Conservation (phyloP, 2,888 invertebrate species). For the Gasteruption jaculator region DNA sequence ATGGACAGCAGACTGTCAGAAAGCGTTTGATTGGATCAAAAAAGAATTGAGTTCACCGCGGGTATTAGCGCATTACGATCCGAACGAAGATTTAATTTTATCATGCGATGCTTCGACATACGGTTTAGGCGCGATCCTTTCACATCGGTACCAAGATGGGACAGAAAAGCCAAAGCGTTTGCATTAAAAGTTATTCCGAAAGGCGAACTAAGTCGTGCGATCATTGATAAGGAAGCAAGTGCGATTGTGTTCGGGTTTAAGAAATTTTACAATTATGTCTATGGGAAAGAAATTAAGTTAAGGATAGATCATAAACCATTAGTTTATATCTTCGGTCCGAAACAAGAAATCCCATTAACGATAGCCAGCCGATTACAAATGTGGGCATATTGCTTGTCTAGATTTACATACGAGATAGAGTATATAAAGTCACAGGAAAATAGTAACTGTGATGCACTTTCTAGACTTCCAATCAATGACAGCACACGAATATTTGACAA, state of each 20-base stretch:
- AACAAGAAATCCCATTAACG: constrained; percentile 12
- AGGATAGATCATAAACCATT: constrained; percentile 20
- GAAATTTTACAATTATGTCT: constrained; percentile 20
- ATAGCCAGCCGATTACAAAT: constrained; percentile 11
- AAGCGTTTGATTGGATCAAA: constrained; percentile 32
- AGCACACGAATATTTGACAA: constrained; percentile 1
- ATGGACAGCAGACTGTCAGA: constrained; percentile 30
- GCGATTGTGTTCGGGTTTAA: constrained; percentile 21
- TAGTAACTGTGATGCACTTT: constrained; percentile 19
- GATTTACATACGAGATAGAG: constrained; percentile 13
- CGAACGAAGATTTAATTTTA: constrained; percentile 16
- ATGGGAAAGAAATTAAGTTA: constrained; percentile 13
- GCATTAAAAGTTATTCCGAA: constrained; percentile 21
- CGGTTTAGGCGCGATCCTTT: constrained; percentile 19
- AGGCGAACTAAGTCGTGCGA: constrained; percentile 16
- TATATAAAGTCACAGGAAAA: constrained; percentile 17
- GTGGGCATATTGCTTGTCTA: constrained; percentile 14
- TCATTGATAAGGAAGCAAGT: constrained; percentile 21
- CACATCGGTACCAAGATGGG: constrained; percentile 21
- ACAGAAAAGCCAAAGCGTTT: constrained; percentile 17
- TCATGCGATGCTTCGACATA: constrained; percentile 21
- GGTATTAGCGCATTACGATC: constrained; percentile 25
- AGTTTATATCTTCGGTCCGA: constrained; percentile 10
- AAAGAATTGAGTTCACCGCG: constrained; percentile 15
- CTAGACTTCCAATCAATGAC: constrained; percentile 15